Conservation (phyloP, 1,140 invertebrate species). For the Paraescarpia echinospica region DNA sequence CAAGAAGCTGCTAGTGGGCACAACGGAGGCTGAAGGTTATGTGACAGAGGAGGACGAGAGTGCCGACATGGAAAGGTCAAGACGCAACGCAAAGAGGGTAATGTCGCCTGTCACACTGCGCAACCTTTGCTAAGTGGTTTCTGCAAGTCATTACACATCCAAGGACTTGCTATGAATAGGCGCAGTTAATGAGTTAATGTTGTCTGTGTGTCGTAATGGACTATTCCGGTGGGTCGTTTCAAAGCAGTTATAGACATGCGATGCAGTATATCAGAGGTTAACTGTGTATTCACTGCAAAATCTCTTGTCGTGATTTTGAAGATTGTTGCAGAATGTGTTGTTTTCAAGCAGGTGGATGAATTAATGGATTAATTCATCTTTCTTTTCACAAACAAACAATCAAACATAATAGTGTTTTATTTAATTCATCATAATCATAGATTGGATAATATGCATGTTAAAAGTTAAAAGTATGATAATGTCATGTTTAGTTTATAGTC, state of each 20-base stretch:
- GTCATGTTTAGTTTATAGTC: too few species aligned
- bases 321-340: not conserved
- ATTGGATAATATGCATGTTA: not conserved
- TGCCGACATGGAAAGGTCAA: constrained; percentile 48
- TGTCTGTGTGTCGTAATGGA: not conserved
- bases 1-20: constrained; percentile 48
- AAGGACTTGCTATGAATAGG: not conserved
- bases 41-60: constrained; percentile 57
- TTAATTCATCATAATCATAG: not conserved
- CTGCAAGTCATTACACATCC: not conserved
- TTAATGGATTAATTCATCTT: not conserved
- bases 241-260: not conserved
- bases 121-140: not conserved
- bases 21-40: constrained; percentile 44
- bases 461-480: too few species aligned
- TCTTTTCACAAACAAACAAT: not conserved
- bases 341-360: too few species aligned
- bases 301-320: too few species aligned
- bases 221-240: not conserved
- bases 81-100: constrained; percentile 54
- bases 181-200: not conserved
- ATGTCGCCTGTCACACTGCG: not conserved
- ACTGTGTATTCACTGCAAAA: not conserved
- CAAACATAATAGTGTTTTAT: not conserved
- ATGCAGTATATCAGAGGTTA: not conserved